Evolutionary conservation across 2,888 invertebrate species (phyloP).

Genomic region (Pachliopta kotzebuea): DNA sequence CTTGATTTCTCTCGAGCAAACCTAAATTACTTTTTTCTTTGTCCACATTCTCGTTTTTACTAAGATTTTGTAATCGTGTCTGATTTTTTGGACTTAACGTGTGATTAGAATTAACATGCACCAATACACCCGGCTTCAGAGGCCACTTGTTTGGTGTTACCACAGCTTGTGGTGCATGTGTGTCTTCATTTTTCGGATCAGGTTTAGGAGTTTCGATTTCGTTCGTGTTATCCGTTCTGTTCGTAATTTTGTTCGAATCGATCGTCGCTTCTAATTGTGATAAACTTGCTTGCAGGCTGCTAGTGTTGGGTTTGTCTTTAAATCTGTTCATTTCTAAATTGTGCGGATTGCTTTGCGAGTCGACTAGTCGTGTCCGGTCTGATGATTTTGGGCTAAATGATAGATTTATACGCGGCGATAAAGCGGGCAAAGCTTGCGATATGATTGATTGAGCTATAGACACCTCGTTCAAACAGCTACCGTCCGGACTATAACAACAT

Average conservation of each 20-base stretch:
- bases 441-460: conserved; percentile 79
- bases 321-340: conserved; percentile 64
- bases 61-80: conserved; percentile 55
- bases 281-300: conserved; percentile 51
- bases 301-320: conserved; percentile 46
- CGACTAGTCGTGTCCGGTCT: conserved; percentile 72
- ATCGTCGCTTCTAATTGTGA: conserved; percentile 56
- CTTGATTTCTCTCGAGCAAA: conserved; percentile 63
- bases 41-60: conserved; percentile 34
- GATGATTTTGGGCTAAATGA: conserved; percentile 72
- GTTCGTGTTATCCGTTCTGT: conserved; percentile 39
- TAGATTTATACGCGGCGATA: conserved; percentile 68
- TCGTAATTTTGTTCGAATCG: conserved; percentile 37
- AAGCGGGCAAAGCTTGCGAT: conserved; percentile 76
- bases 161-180: conserved; percentile 56
- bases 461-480: conserved; percentile 77
- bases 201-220: conserved; percentile 46
- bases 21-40: conserved; percentile 57
- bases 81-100: conserved; percentile 82
- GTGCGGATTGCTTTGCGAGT: conserved; percentile 49
- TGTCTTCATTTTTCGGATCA: conserved; percentile 48
- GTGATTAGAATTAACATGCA: conserved; percentile 92
- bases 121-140: conserved; percentile 91
- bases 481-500: conserved; percentile 65
- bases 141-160: conserved; percentile 89